Percentiles rank a stretch among this genome's conserved stretches.
Conservation (phyloP, 2,888 invertebrate genomes). For the Pegoplata infirma region DNA sequence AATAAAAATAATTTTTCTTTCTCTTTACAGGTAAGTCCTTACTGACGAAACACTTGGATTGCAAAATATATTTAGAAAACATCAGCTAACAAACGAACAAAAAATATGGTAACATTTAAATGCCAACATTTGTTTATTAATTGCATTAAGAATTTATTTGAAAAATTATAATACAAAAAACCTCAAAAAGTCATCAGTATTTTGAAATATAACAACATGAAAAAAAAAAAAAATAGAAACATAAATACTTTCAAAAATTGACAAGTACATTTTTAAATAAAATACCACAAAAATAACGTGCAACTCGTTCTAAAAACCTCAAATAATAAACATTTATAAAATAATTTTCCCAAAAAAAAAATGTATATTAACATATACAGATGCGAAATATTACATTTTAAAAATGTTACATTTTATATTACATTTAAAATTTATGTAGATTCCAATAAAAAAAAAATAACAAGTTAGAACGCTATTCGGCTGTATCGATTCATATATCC, state of each 20-base stretch:
- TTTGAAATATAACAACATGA: background rate
- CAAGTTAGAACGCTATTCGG: no score
- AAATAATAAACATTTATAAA: slow-evolving; percentile 7
- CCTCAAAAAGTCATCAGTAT: slow-evolving; percentile 28
- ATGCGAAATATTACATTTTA: no score
- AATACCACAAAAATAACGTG: background rate
- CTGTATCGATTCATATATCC: no score
- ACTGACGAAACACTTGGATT: no score
- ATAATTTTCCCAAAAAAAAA: no score
- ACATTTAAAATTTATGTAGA: no score
- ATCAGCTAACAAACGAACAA: no score
- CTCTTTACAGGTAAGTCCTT: slow-evolving; percentile 31
- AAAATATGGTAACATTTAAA: background rate
- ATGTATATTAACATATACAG: no score
- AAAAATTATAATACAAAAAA: slow-evolving; percentile 9
- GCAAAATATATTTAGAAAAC: no score
- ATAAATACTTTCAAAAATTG: slow-evolving; percentile 5
- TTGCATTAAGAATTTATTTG: slow-evolving; percentile 5
- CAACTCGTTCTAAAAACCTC: background rate
- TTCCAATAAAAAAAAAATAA: no score
- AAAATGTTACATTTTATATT: no score
- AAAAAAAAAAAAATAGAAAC: no score
- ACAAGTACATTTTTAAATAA: slow-evolving; percentile 2
- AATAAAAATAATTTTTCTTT: slow-evolving; percentile 5
- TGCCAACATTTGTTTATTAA: slow-evolving; percentile 2